Evolutionary conservation across 1,140 invertebrate species (phyloP).

Genomic region (Zaprionus ornatus): DNA sequence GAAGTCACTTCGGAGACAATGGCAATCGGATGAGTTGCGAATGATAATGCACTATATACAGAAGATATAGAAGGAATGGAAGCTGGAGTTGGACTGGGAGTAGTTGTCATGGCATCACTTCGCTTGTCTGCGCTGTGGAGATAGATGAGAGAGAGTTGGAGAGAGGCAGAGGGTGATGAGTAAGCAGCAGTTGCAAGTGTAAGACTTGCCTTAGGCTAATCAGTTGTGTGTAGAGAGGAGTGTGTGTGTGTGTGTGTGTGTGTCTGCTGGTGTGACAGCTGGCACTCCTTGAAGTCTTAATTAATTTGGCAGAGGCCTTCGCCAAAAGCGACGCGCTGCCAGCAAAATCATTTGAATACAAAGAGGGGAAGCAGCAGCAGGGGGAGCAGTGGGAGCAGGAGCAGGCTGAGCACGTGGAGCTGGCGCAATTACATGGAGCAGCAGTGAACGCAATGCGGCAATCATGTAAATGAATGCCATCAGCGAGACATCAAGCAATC

Average conservation of each 20-base stretch:
- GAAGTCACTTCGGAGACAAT: slow-evolving; percentile 62
- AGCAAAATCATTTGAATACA: slow-evolving; percentile 69
- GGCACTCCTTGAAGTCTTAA: slow-evolving; percentile 61
- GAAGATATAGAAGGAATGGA: background rate
- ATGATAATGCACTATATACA: slow-evolving; percentile 70
- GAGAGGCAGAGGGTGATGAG: slow-evolving; percentile 18
- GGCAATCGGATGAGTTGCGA: slow-evolving; percentile 80
- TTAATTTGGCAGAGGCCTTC: slow-evolving; percentile 64
- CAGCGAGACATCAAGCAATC: slow-evolving; percentile 49
- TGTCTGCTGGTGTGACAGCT: slow-evolving; percentile 28
- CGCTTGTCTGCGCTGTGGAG: slow-evolving; percentile 16
- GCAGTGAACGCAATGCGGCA: slow-evolving; percentile 79
- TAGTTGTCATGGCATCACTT: slow-evolving; percentile 4
- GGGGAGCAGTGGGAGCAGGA: too few relatives aligned
- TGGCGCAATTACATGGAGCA: slow-evolving; percentile 49
- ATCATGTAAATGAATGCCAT: slow-evolving; percentile 79
- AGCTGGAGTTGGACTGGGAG: background rate
- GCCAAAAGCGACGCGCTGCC: slow-evolving; percentile 32
- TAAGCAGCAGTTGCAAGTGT: slow-evolving; percentile 31
- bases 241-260: slow-evolving; percentile 8
- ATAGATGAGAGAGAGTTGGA: slow-evolving; percentile 13
- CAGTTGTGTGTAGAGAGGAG: slow-evolving; percentile 2
- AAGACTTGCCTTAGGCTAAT: slow-evolving; percentile 40
- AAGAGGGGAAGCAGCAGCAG: background rate
- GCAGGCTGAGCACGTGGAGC: background rate